Base-by-base conservation (phyloP, 2,888 invertebrate species). In the Lymantria dispar region DNA sequence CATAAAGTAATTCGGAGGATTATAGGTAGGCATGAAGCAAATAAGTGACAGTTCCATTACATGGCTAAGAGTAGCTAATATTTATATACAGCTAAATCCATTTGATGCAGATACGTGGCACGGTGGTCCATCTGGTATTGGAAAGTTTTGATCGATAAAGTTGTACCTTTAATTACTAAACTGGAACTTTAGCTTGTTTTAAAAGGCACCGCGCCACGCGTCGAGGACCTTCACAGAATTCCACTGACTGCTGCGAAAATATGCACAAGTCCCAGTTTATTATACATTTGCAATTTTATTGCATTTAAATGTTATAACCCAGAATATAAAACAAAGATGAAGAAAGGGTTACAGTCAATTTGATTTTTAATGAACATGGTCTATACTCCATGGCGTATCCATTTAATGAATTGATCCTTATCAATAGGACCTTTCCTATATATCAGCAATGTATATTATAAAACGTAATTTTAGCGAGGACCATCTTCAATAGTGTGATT, bases 161-260 rank as follows among this genome's bases (percentile, higher is more conserved):
- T 81, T 86, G 87, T 87, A 81, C 83, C 80, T 87, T 89, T 90
- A 90, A 90, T 90, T 89, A 82, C 86, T 82, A 77, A 86, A 85
- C 87, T 84, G 84, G 86, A 80, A 80, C 73, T 60, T 72, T 64
- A 38, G 45, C 60, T 66, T 58, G 74, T 73, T 76, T 81, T 78
- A 85, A 87, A 80, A 78, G 80, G 72, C 60, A 77, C 87, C 88
- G 87, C 87, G 78, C 74, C 78, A 83, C 83, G 81, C 80, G 83
- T 73, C 69, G 58, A 53, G 62, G 67, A 62, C 68, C 68, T 64
- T 68, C 63, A 60, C 60, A 59, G 62, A 59, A 60, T 65, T 71
- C 71, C 68, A 68, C 60, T 65, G 69, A 68, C 60, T 66, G 59
- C 50, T 37, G 56, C 54, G 57, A 68, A 67, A 69, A 66, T 64